Evolutionary conservation across 2,113 vertebrate species (phyloP), one percentile per base, ranked within the genome.

Genomic region (Progne subis): DNA sequence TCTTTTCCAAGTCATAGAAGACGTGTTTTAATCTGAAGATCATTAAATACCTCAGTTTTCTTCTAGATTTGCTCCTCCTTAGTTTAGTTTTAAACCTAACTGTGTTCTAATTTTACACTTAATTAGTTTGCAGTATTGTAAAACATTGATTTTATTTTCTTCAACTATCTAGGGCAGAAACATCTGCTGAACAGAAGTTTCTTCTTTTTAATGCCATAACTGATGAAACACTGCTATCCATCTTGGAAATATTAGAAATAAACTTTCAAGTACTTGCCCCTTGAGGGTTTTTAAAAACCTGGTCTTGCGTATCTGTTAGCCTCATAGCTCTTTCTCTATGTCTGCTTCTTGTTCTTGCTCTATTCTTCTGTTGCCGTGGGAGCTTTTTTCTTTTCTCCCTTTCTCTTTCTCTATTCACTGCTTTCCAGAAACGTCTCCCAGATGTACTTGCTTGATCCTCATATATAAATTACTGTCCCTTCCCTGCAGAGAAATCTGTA

Each of bases 221-320:
- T 59, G 20, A 69, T 88, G 49, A 12, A 77, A 92, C n/a, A 17
- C 14, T 68, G 14, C 52, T 82, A 70, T 46, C 21, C 23, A 59
- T 78, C 34, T 79, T 82, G 34, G 23, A 90, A 79, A 79, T 90
- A 95, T 47, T 86, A 85, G 47, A 96, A 93, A 82, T 41, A 93
- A 92, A 55, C 49, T 68, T 88, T 59, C 12, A 85, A 84, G 31
- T 76, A 19, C 17, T 90, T 82, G 18, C 20, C 39, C 43, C 59
- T 56, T 34, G 26, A 72, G 67, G 5, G 12, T 56, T 92, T 76
- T 79, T 76, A 31, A 84, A 85, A 90, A 49, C 41, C 18, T 76
- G 18, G 8, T 88, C 49, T 82, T 90, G 25, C 9, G 44, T 60
- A 84, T 75, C 84, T 94, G 47, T 81, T 60, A 86, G 50, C 31